Evolutionary conservation across 2,888 invertebrate genomes (phyloP), one percentile per base, ranked within the genome.

Genomic region (Macaria notata): DNA sequence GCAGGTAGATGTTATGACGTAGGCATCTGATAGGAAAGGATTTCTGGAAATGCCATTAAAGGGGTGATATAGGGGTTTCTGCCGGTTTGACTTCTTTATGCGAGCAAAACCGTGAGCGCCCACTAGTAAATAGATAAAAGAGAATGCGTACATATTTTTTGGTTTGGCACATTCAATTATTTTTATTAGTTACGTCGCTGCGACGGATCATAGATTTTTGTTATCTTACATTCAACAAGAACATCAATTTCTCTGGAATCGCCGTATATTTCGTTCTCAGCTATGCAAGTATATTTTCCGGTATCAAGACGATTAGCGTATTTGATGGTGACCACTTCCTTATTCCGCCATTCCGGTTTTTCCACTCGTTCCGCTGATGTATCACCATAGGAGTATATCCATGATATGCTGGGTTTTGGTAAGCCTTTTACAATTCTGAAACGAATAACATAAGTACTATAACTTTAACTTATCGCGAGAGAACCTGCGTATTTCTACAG

Each of bases 151-250:
- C 2, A 19, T 19, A 19, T 19, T 19, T 19, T 19, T 19, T 19
- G 19, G 19, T 19, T 19, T 19, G n/a, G n/a, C n/a, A n/a, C n/a
- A n/a, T 19, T 19, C 19, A 19, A 19, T 19, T 19, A 19, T 19
- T 19, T 19, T 19, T 19, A 19, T 19, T 19, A 19, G 19, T 19
- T 19, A 19, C 19, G 19, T 19, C 19, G 2, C 19, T 19, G 19
- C 19, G 19, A 38, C 8, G 38, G 38, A 38, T 38, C 8, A 38
- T 38, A 38, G 1, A 38, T 38, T 38, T 38, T 8, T 19, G 19
- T 19, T 19, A 19, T 19, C 49, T 49, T 33, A 49, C 49, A 49
- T 33, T 42, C 43, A 33, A 49, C 49, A 9, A 5, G 9, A 19
- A 49, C 7, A 29, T 33, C 8, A 8, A 49, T 8, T 5, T 33